Conservation (phyloP, 2,113 vertebrate species). For the Geococcyx californianus region DNA sequence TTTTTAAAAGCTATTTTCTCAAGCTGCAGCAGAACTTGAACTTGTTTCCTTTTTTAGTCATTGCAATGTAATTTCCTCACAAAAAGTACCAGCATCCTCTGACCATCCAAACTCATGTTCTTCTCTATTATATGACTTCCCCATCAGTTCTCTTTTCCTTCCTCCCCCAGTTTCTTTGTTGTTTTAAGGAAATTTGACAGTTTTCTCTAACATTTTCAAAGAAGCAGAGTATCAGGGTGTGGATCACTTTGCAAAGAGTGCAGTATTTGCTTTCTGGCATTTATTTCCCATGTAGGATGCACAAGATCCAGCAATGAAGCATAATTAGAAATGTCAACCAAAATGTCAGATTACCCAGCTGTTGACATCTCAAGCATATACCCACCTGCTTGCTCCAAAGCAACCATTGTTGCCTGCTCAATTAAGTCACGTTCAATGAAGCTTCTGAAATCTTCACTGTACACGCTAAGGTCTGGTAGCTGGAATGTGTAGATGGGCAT, state of each 20-base stretch:
- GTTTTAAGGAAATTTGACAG: neutral
- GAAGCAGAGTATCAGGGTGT: neutral
- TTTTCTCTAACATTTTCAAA: neutral
- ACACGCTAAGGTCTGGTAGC: constrained; percentile 95
- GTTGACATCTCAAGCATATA: neutral
- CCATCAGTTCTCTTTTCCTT: neutral
- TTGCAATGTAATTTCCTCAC: neutral
- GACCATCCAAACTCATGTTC: neutral
- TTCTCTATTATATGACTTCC: neutral
- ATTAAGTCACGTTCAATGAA: constrained; percentile 97
- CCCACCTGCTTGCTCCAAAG: constrained; percentile 95
- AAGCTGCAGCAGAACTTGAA: neutral
- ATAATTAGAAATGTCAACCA: neutral
- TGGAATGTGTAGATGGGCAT: constrained; percentile 99
- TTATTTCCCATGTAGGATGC: neutral
- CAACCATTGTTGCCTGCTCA: constrained; percentile 97
- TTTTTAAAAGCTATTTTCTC: neutral
- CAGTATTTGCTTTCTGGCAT: neutral
- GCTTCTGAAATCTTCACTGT: constrained; percentile 96
- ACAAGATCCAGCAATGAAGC: neutral
- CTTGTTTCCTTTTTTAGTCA: neutral
- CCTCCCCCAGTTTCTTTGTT: neutral
- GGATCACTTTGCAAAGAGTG: neutral
- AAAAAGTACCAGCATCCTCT: neutral
- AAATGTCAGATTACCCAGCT: neutral